Evolutionary conservation across 2,113 vertebrate species (phyloP), one percentile per base, ranked within the genome.

Genomic region (Salvelinus namaycush): DNA sequence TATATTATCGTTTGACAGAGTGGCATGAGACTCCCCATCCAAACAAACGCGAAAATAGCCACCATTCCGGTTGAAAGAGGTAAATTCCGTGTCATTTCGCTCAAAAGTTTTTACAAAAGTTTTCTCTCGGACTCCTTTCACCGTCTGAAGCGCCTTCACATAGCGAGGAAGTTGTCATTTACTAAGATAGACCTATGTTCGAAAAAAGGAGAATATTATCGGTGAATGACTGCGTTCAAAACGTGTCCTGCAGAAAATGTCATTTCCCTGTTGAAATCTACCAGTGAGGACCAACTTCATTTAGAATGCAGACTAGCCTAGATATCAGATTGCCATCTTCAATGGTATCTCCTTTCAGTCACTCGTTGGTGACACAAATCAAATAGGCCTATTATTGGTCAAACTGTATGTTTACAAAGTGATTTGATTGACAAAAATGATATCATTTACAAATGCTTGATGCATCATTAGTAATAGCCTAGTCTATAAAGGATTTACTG

Each of bases 1-100:
- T 94, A 99, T 65, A 95, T 84, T 20, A 90, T 85, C 73, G 94
- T 91, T 54, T 93, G 87, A 89, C 94, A 94, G 78, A 92, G 82
- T 2, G 94, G 95, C 9, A 96, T 84, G 60, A 96, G 74, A 75
- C 93, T 87, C 68, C 92, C 93, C 75, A 95, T 89, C 85, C 93
- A 92, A 79, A 54, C 95, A 88, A 48, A 81, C 80, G 75, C 66
- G 20, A 65, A 51, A n/a, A 83, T 69, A 44, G 27, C 29, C 78
- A 29, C 20, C 83, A 89, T 90, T 1, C 3, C 81, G 31, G 70
- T 75, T 8, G 18, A n/a, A 18, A 27, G 44, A 1, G 22, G 14
- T 12, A 67, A 4, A 26, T 29, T 48, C 59, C 70, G 64, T 59
- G 13, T 39, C 4, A 62, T 76, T 49, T 73, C 3, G 68, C 29